A percentile compares a stretch with the other conserved stretches of the same genome.
phyloP scores from a whole-genome alignment of 2,888 invertebrate genomes.

The Drosophila limbata region DNA sequence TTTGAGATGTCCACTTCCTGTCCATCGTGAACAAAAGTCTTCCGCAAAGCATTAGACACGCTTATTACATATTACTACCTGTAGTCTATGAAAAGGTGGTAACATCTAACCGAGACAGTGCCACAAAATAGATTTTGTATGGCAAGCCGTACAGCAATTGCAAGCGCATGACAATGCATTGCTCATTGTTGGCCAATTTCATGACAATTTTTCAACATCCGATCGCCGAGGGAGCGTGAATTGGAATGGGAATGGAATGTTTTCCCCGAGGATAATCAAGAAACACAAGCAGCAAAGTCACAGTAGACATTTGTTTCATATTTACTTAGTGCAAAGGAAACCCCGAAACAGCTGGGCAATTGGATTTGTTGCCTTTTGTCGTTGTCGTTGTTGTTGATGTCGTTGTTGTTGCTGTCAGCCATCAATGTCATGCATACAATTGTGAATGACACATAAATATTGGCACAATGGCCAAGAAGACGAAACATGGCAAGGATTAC shows the following conservation, averaged over 20 bases:
- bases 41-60: slow-evolving; percentile 67
- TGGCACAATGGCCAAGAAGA: slow-evolving; percentile 62
- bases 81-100: slow-evolving; percentile 40
- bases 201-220: slow-evolving; percentile 79
- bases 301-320: slow-evolving; percentile 72
- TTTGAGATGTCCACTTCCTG: slow-evolving; percentile 49
- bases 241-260: slow-evolving; percentile 28
- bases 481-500: slow-evolving; percentile 65
- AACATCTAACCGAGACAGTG: slow-evolving; percentile 42
- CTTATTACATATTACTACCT: slow-evolving; percentile 60
- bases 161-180: slow-evolving; percentile 61
- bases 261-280: slow-evolving; percentile 29
- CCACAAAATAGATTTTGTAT: slow-evolving; percentile 44
- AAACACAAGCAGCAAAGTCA: slow-evolving; percentile 64
- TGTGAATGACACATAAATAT: slow-evolving; percentile 78
- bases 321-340: slow-evolving; percentile 66
- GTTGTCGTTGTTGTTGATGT: slow-evolving; percentile 14
- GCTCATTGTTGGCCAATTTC: slow-evolving; percentile 79
- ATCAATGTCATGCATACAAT: slow-evolving; percentile 81
- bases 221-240: slow-evolving; percentile 36
- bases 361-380: slow-evolving; percentile 62
- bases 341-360: slow-evolving; percentile 75
- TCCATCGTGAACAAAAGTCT: slow-evolving; percentile 56
- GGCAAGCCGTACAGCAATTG: slow-evolving; percentile 41
- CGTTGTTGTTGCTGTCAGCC: slow-evolving; percentile 50